These are phyloP conservation scores for Anoplolepis gracilipes DNA, from an alignment of 1,140 invertebrate genomes.

Conservation along the genomic window DNA sequence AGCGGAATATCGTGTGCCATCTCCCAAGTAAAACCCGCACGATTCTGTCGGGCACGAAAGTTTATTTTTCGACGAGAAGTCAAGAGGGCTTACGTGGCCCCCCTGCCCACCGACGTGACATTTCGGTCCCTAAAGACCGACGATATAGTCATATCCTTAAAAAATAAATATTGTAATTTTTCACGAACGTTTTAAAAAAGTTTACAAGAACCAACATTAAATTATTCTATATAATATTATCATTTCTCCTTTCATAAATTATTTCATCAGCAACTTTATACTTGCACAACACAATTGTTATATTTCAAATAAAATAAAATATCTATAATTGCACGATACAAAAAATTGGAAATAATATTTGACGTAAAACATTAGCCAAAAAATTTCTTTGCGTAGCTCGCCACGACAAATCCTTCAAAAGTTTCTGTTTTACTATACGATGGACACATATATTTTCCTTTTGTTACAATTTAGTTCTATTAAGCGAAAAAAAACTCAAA, in stretches of 20 bases:
- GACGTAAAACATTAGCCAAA: background rate
- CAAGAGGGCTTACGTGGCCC: slow-evolving; percentile 52
- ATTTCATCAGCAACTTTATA: background rate
- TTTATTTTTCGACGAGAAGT: slow-evolving; percentile 71
- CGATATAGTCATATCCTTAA: background rate
- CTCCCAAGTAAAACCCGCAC: slow-evolving; percentile 69
- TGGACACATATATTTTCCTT: background rate
- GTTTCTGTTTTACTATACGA: slow-evolving; percentile 23
- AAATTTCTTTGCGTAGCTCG: background rate
- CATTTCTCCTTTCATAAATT: background rate
- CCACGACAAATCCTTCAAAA: background rate
- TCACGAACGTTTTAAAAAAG: background rate
- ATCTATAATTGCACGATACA: background rate
- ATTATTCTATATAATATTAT: background rate
- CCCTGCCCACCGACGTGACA: slow-evolving; percentile 8
- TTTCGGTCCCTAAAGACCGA: background rate
- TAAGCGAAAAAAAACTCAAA: slow-evolving; percentile 18
- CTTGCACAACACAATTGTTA: background rate
- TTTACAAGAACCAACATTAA: background rate
- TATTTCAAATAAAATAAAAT: background rate
- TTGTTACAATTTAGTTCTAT: slow-evolving; percentile 68
- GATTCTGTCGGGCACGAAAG: slow-evolving; percentile 47
- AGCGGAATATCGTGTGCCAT: slow-evolving; percentile 68
- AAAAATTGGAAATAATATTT: background rate
- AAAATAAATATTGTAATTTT: slow-evolving; percentile 6